Base-by-base conservation (phyloP, 2,888 invertebrate species). In the Formica aserva region DNA sequence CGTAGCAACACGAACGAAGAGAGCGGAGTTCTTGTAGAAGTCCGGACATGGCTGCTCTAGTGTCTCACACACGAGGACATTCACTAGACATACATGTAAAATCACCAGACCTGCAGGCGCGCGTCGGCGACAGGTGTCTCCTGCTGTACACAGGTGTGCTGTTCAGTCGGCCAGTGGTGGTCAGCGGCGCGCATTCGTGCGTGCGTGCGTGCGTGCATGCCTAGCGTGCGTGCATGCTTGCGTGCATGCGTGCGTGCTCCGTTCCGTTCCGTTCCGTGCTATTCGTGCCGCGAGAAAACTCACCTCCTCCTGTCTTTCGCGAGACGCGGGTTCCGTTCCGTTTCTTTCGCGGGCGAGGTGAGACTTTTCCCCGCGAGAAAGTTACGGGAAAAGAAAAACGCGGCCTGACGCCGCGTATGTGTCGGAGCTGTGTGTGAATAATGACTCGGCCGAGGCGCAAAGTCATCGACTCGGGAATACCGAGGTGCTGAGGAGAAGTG, bases 101-200 rank as follows among this genome's bases (percentile, higher is more conserved):
- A 74, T 88, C 83, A 88, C 90, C 83, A 86, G 55, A 52, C 22
- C 48, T 55, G 13, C 52, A 11, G 1, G 65, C 29, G 55, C 29
- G 67, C 67, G 38, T 74, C 48, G 45, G 83, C 83, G 83, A 88
- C 90, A 90, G 90, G 90, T 90, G 90, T 89, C 82, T 85, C 74
- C 81, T 83, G 57, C 29, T 1, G 2, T 72, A 90, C 90, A 90
- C 90, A 90, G 90, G 90, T 90, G 90, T 89, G 89, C 88, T 88
- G 87, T 26, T 77, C 77, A 90, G 90, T 90, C 91, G 84, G 78
- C 82, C 86, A 84, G 89, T 87, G 87, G 78, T 80, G 78, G 78
- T 80, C 78, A 80, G 78, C 74, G 74, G 91, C 90, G 89, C 91
- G 90, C 86, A 89, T 82, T 88, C 89, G 84, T 83, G 91, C 85